Base-by-base conservation (phyloP, 2,888 invertebrate species). In the Ryuthela nishihirai region DNA sequence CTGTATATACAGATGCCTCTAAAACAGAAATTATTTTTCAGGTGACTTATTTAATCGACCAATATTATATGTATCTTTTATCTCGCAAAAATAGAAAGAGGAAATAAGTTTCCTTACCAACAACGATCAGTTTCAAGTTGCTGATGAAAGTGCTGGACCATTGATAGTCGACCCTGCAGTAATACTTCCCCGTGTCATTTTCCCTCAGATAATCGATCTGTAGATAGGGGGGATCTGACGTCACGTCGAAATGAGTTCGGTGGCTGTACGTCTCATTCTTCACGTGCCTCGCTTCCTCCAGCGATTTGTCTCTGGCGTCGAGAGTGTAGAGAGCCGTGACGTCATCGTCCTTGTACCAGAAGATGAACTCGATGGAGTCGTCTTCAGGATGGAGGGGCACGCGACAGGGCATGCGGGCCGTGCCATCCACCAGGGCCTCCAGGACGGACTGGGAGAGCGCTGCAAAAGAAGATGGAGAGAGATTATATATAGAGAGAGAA, bases 261-360 rank as follows among this genome's bases (percentile, higher is more conserved):
- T 52, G 47, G n/a, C 43, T 43, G 24, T 59, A 52, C 1, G 53
- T 59, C 38, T 58, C 56, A 20, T 59, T 52, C 17, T 39, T 35
- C 39, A 53, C 43, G 34, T 59, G 59, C 15, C 32, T 21, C 23
- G 53, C 59, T 4, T 53, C 35, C 1, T 29, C 20, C 4, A 59
- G 48, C 2, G 17, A 23, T 6, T 17, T 34, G 20, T 56, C 50
- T 9, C 59, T 25, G 3, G 47, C 42, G 40, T 59, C 59, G 29
- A 59, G 44, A 2, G 59, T 59, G 38, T 59, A 59, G 7, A 59
- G 39, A 3, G 59, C 53, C 6, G 59, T 59, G 15, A 59, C 59
- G 2, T 50, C 59, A 15, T 59, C 59, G 29, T 59, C 50, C 48
- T 59, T 59, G 48, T 59, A 59, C 59, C 59, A 59, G 47, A 59